Conservation (phyloP, 2,113 vertebrate genomes). For the Chlorocebus sabaeus region DNA sequence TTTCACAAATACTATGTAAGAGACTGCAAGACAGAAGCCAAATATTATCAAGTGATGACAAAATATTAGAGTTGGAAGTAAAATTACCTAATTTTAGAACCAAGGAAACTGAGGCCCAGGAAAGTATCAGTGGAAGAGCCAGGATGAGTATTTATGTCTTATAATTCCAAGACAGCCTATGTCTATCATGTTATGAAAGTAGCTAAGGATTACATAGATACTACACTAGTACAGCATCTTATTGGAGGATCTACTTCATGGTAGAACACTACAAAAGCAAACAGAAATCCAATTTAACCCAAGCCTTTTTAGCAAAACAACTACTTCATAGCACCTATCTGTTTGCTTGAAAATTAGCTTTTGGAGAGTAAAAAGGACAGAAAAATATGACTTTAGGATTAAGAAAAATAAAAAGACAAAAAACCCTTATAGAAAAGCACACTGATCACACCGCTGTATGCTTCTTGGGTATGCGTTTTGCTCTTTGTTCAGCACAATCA, state of each 20-base stretch:
- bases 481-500: neutral
- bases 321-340: neutral
- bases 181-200: neutral
- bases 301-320: neutral
- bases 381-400: neutral
- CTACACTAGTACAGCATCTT: neutral
- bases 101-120: neutral
- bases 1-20: neutral
- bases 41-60: neutral
- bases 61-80: neutral
- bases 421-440: neutral
- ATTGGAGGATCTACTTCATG: neutral
- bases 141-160: neutral
- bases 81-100: neutral
- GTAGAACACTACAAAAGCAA: slow-evolving; percentile 39
- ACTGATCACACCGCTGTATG: neutral
- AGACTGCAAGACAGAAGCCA: neutral
- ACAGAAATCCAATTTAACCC: neutral
- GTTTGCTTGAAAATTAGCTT: slow-evolving; percentile 9
- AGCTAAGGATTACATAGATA: neutral
- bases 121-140: neutral
- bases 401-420: neutral
- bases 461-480: neutral
- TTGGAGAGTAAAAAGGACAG: slow-evolving; percentile 1
- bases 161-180: neutral